Evolutionary conservation across 1,140 invertebrate genomes (phyloP).

Genomic region (Diabrotica virgifera): DNA sequence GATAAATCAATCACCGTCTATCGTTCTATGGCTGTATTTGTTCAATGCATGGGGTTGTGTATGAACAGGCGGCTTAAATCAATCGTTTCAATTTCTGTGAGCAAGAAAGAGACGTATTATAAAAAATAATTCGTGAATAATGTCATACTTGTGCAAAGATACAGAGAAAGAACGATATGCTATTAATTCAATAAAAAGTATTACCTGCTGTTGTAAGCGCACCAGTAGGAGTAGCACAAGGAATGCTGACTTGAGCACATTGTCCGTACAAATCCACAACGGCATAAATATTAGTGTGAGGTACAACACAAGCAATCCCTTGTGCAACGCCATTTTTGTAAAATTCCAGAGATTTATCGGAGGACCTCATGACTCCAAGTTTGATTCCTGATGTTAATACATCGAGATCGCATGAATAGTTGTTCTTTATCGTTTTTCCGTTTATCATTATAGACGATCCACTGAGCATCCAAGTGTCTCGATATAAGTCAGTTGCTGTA

Average conservation of each 20-base stretch:
- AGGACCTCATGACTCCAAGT: conserved; percentile 84
- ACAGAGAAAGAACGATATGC: background rate
- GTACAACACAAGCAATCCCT: conserved; percentile 79
- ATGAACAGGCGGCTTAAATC: too few species aligned
- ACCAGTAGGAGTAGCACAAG: conserved; percentile 45
- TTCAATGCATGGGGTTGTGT: too few species aligned
- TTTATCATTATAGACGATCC: conserved; percentile 80
- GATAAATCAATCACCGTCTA: too few species aligned
- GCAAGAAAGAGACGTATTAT: too few species aligned
- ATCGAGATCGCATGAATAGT: conserved; percentile 83
- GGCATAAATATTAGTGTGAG: conserved; percentile 84
- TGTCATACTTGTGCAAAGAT: too few species aligned
- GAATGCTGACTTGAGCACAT: conserved; percentile 79
- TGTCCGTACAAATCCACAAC: conserved; percentile 93
- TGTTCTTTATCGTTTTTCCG: conserved; percentile 76
- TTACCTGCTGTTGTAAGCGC: conserved; percentile 26
- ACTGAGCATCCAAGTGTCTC: conserved; percentile 90
- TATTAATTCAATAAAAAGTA: background rate
- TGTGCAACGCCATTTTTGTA: conserved; percentile 89
- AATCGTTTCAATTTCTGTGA: too few species aligned
- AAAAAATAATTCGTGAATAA: too few species aligned
- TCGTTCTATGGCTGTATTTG: too few species aligned
- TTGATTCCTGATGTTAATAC: conserved; percentile 69
- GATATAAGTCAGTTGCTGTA: conserved; percentile 88
- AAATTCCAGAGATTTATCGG: conserved; percentile 83